phyloP scores from a whole-genome alignment of 1,140 invertebrate species.

The Pseudomyrmex pallidus region DNA sequence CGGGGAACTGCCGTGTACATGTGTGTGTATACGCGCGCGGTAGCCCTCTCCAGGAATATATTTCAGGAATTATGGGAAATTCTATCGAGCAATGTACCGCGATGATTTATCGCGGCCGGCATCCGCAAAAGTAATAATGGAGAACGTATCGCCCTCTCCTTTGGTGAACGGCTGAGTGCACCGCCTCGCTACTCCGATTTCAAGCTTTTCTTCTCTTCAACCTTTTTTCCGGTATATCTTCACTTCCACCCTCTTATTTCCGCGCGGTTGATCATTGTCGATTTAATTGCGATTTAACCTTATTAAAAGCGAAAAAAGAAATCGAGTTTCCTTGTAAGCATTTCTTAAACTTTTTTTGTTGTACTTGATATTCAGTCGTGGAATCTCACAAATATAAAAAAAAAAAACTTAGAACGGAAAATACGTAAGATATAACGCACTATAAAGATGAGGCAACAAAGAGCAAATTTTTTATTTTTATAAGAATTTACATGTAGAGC shows the following conservation, averaged over 20 bases:
- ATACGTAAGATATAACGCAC: no score
- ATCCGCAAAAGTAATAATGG: conserved; percentile 68
- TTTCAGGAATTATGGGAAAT: conserved; percentile 76
- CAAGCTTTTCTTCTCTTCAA: conserved; percentile 6
- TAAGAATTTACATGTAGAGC: neutral
- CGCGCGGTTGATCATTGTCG: conserved; percentile 2
- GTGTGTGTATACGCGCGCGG: conserved; percentile 17
- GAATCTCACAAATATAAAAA: neutral
- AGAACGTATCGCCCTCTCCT: conserved; percentile 73
- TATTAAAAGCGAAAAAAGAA: neutral
- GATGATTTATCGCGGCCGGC: conserved; percentile 69
- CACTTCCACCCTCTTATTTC: neutral
- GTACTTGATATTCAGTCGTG: no score
- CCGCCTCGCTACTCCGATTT: conserved; percentile 42
- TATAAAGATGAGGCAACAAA: neutral
- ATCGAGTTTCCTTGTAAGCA: neutral
- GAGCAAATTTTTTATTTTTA: conserved; percentile 13
- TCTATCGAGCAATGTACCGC: conserved; percentile 71
- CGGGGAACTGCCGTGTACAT: conserved; percentile 30
- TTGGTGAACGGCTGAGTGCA: conserved; percentile 37
- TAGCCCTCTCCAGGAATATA: conserved; percentile 71
- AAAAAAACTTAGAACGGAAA: neutral
- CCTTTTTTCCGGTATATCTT: conserved; percentile 22
- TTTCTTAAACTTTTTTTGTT: neutral
- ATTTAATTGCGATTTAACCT: neutral